These are phyloP conservation scores for Autographa gamma DNA, from an alignment of 2,888 invertebrate genomes.

Conservation along the genomic window DNA sequence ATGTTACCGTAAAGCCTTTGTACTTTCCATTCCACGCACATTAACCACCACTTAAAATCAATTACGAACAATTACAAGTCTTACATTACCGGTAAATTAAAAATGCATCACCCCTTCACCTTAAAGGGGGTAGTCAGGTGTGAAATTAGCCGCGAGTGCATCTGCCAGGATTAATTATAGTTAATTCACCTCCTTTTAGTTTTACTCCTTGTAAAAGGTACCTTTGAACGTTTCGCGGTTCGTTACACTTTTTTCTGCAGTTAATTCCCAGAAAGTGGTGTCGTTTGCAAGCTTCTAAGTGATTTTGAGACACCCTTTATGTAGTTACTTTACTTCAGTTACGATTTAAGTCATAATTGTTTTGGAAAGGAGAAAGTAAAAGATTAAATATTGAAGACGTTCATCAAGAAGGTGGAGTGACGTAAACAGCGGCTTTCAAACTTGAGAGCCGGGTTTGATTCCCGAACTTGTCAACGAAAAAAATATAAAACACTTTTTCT, in stretches of 20 bases:
- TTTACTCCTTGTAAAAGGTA: conserved; percentile 46
- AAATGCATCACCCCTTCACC: conserved; percentile 68
- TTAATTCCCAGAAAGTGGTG: conserved; percentile 34
- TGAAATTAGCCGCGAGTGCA: conserved; percentile 74
- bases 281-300: conserved; percentile 17
- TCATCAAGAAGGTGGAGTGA: too few relatives aligned
- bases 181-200: conserved; percentile 59
- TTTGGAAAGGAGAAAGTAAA: background rate
- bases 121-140: conserved; percentile 71
- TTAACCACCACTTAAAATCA: conserved; percentile 6
- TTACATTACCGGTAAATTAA: conserved; percentile 56
- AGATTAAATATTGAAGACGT: too few relatives aligned
- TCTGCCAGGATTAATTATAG: conserved; percentile 71
- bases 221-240: conserved; percentile 65
- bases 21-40: background rate
- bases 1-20: background rate
- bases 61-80: conserved; percentile 12
- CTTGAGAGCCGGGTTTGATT: too few relatives aligned
- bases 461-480: too few relatives aligned
- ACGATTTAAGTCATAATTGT: background rate
- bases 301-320: conserved; percentile 13
- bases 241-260: conserved; percentile 55
- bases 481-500: too few relatives aligned
- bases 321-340: background rate
- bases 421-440: too few relatives aligned